phyloP scores from a whole-genome alignment of 2,797 vertebrate species.

The Oryzias sinensis region DNA sequence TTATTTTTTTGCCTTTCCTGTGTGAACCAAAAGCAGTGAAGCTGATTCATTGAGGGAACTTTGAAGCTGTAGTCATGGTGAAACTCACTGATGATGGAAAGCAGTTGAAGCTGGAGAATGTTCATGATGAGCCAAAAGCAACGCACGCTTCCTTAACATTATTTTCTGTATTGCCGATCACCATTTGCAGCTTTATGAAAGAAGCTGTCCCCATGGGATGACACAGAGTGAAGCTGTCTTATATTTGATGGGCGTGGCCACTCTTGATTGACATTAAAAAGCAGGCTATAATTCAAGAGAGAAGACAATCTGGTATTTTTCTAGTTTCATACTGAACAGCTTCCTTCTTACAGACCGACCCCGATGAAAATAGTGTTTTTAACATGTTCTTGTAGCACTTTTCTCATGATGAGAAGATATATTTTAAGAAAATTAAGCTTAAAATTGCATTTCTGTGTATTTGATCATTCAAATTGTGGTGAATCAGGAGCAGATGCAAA shows the following conservation, averaged over 20 bases:
- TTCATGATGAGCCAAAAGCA: background rate
- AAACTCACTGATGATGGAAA: constrained; percentile 14
- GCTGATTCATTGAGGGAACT: constrained; percentile 25
- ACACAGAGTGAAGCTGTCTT: background rate
- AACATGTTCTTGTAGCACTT: too few species aligned
- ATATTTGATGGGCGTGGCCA: background rate
- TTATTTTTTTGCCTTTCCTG: constrained; percentile 31
- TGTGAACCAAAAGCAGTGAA: constrained; percentile 29
- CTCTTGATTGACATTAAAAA: background rate
- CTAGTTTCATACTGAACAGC: background rate
- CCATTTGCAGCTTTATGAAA: constrained; percentile 8
- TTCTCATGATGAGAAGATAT: too few species aligned
- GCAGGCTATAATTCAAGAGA: background rate
- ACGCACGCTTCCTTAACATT: background rate
- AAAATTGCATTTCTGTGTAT: too few species aligned
- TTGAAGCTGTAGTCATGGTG: constrained; percentile 12
- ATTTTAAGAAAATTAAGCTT: too few species aligned
- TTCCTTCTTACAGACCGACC: too few species aligned
- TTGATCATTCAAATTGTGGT: too few species aligned
- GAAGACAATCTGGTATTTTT: background rate
- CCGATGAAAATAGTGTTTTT: too few species aligned
- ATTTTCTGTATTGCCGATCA: background rate
- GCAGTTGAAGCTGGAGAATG: constrained; percentile 14
- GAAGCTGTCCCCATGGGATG: background rate
- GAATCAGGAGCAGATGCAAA: too few species aligned